Conservation (phyloP, 1,140 invertebrate genomes). For the Thaumatotibia leucotreta region DNA sequence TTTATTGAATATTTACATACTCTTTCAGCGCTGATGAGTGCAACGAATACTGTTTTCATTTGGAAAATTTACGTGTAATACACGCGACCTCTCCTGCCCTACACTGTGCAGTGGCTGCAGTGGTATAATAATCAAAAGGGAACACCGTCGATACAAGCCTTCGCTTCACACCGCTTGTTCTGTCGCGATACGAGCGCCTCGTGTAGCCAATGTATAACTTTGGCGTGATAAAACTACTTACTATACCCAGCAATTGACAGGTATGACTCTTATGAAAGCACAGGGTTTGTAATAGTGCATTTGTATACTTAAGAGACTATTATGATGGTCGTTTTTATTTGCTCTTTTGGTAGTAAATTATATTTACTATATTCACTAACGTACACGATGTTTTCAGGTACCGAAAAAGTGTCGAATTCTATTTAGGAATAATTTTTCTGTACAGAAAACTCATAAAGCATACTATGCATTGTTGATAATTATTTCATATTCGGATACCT, state of each 20-base stretch:
- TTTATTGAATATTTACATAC: no score
- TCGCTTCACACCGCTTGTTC: not conserved
- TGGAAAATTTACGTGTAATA: not conserved
- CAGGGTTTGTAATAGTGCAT: not conserved
- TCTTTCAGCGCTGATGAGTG: no score
- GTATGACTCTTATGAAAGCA: not conserved
- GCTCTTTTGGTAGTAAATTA: no score
- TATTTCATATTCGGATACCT: not conserved
- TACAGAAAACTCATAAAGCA: no score
- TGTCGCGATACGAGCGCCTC: not conserved
- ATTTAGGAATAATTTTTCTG: no score
- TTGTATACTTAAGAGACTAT: no score
- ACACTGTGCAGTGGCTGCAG: not conserved
- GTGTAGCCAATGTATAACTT: not conserved
- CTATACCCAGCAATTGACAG: not conserved
- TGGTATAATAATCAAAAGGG: not conserved
- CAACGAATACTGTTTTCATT: no score
- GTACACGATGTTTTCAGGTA: no score
- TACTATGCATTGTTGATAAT: not conserved
- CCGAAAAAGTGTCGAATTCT: no score
- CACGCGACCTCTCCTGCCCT: not conserved
- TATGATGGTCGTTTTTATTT: no score
- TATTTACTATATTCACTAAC: no score
- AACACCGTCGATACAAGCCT: not conserved
- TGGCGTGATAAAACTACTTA: not conserved